Evolutionary conservation across 2,888 invertebrate species (phyloP), one percentile per base, ranked within the genome.

Genomic region (Auanema sp.): DNA sequence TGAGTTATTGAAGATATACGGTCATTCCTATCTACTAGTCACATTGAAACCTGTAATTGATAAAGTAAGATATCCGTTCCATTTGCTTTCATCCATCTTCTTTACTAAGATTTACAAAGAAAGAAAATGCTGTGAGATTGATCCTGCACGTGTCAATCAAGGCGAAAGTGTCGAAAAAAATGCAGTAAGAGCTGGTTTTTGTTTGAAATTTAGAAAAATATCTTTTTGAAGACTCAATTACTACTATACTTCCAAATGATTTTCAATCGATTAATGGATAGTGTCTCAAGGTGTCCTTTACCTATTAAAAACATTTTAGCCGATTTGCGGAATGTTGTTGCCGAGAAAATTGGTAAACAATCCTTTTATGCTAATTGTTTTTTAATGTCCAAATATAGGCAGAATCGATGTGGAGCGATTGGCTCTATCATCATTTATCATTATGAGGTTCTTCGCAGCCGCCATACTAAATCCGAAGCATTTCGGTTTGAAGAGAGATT

Each of bases 371-470:
- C 8, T 12, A 23, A 52, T 18, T 18, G 47, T 47, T 47, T 47
- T 10, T 5, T 10, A 21, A 47, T 58, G 2, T 59, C 14, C 10
- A 21, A 33, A 54, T 68, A 43, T 66, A 64, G 75, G 64, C 21
- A 65, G 79, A 0, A 54, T 63, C 4, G 78, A 80, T 24, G 69
- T 77, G 14, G 75, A 76, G 41, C 73, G 78, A 33, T 72, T 83
- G 16, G 81, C 83, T 2, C 68, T 83, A 8, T 78, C 77, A 11
- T 80, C 80, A 5, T 83, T 83, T 51, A 69, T 83, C 16, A 79
- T 83, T 21, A 79, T 83, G 80, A 71, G 83, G 18, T 83, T 83
- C 65, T 83, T 83, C 62, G 80, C 83, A 0, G 79, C 83, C 3
- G 83, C 83, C 12, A 70, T 83, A 44, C 62, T 81, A 41, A 79